Conservation (phyloP, 2,797 vertebrate genomes). For the Argyrosomus regius region DNA sequence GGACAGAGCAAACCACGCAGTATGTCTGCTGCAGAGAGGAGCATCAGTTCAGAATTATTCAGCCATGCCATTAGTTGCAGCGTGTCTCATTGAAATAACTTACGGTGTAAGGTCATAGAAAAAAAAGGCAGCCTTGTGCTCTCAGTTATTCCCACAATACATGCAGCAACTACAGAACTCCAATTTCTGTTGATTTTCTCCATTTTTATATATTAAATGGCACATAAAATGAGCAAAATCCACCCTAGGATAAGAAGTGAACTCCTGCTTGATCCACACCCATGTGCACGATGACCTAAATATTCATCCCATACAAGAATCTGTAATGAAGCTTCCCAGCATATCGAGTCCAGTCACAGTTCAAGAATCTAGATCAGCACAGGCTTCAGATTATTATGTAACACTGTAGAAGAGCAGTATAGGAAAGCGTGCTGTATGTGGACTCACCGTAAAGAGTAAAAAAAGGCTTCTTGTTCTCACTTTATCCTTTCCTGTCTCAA, state of each 20-base stretch:
- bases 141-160: slow-evolving; percentile 1
- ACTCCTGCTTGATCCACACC: slow-evolving; percentile 71
- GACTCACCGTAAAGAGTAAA: slow-evolving; percentile 74
- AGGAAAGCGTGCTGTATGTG: too few relatives aligned
- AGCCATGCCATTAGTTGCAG: slow-evolving; percentile 26
- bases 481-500: slow-evolving; percentile 73
- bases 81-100: slow-evolving; percentile 24
- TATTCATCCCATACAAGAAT: slow-evolving; percentile 54
- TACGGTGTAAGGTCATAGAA: neutral
- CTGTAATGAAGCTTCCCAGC: slow-evolving; percentile 36
- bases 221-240: too few relatives aligned
- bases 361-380: neutral
- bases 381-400: slow-evolving; percentile 42
- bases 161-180: slow-evolving; percentile 14
- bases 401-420: slow-evolving; percentile 3
- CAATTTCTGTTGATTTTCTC: neutral
- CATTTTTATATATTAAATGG: neutral
- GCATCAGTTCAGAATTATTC: slow-evolving; percentile 19
- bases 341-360: slow-evolving; percentile 11
- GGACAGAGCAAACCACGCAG: slow-evolving; percentile 30
- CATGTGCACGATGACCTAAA: slow-evolving; percentile 78
- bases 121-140: neutral
- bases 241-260: neutral
- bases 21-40: slow-evolving; percentile 33
- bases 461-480: slow-evolving; percentile 56